Evolutionary conservation across 1,140 invertebrate species (phyloP), one percentile per base, ranked within the genome.

Genomic region (Cecropterus lyciades): DNA sequence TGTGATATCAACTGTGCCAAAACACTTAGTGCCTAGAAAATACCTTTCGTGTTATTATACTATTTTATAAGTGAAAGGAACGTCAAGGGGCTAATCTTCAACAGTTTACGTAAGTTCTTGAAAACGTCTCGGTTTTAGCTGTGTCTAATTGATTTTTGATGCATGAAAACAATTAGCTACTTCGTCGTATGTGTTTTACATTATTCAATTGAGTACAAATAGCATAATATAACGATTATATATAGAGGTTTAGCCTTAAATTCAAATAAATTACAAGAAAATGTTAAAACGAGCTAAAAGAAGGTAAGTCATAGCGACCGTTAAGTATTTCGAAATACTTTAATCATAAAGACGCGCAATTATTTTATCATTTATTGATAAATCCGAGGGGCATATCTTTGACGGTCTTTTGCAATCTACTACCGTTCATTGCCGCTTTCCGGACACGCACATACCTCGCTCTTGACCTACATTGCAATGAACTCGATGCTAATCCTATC

Each of bases 61-160:
- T 59, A 65, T 60, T 75, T 55, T 24, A 33, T 16, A 16, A 72
- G 63, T 74, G 65, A 75, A 73, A 72, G 72, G 53, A 70, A 27
- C 63, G 24, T 40, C 55, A 48, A 65, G 49, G 57, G 55, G 51
- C 53, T 17, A 48, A 37, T 73, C 46, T 65, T 69, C 51, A 3
- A 14, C 46, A 60, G 72, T 82, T 80, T 76, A 82, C 77, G 84
- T 85, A 82, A 86, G 80, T 81, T 73, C 66, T 67, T 80, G 70
- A 69, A 79, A 76, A 77, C 56, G 46, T 73, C 56, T 45, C 17
- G 40, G 13, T 65, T 40, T 56, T 43, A 43, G 30, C 60, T 62
- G 56, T 57, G 33, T 70, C 62, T 65, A 78, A 78, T 76, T 71
- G 56, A 67, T 73, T 79, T 72, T 67, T 24, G n/a, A 60, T 17